phyloP scores from a whole-genome alignment of 2,113 vertebrate genomes.

The Hymenochirus boettgeri region DNA sequence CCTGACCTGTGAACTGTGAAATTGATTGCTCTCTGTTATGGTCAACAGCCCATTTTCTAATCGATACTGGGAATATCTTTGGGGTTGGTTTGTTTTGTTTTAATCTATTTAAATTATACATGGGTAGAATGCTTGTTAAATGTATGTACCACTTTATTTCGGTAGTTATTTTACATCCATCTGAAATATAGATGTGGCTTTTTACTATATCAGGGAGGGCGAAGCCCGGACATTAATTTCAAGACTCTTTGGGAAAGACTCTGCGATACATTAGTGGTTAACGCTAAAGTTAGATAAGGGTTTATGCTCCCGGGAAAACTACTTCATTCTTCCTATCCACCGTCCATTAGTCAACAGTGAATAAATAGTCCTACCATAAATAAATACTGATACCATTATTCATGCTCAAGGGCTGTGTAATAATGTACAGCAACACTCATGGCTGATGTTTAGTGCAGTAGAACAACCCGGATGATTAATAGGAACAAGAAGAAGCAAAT shows the following conservation, averaged over 20 bases:
- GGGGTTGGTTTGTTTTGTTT: constrained; percentile 29
- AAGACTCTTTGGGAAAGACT: constrained; percentile 36
- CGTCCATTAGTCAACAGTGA: constrained; percentile 38
- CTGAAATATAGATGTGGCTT: constrained; percentile 52
- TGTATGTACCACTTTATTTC: constrained; percentile 72
- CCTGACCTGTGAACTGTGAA: constrained; percentile 77
- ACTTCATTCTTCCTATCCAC: constrained; percentile 9
- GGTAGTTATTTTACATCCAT: constrained; percentile 52
- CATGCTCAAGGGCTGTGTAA: constrained; percentile 2
- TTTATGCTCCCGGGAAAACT: not conserved
- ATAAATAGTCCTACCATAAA: constrained; percentile 38
- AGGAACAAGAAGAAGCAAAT: no score
- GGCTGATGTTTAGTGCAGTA: no score
- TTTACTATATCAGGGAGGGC: constrained; percentile 48
- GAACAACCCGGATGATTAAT: no score
- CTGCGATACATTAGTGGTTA: constrained; percentile 40
- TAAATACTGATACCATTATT: constrained; percentile 29
- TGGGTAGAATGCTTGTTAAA: constrained; percentile 77
- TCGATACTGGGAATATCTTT: constrained; percentile 72
- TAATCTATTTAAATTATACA: constrained; percentile 78
- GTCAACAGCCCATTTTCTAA: constrained; percentile 79
- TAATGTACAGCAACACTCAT: no score
- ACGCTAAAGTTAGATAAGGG: constrained; percentile 35
- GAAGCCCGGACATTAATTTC: constrained; percentile 36
- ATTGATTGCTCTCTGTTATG: constrained; percentile 77